These are phyloP conservation scores for Argentina silus DNA, from an alignment of 2,797 vertebrate species.

Conservation along the genomic window DNA sequence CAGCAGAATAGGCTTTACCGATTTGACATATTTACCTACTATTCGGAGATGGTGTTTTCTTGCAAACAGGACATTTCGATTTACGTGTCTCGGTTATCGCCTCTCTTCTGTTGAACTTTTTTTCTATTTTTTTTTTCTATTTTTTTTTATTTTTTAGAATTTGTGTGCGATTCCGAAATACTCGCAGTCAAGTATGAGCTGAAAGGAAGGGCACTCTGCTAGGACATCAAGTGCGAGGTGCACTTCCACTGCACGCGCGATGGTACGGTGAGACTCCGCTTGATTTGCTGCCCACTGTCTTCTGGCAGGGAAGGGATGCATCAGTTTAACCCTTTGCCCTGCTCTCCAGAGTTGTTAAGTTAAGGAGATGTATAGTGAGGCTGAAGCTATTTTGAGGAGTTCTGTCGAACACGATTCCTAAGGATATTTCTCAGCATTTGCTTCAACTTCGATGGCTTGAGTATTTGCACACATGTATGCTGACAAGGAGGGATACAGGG, in stretches of 20 bases:
- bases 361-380: conserved; percentile 54
- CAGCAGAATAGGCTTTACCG: neutral
- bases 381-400: conserved; percentile 53
- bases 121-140: too few relatives aligned
- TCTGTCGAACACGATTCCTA: conserved; percentile 56
- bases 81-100: neutral
- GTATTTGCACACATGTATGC: conserved; percentile 73
- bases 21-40: neutral
- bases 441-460: conserved; percentile 76
- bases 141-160: too few relatives aligned
- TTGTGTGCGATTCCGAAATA: conserved; percentile 48
- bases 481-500: conserved; percentile 72
- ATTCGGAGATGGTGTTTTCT: neutral
- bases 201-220: conserved; percentile 53
- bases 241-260: conserved; percentile 33
- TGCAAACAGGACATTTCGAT: neutral
- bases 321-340: conserved; percentile 70
- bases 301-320: conserved; percentile 66
- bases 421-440: conserved; percentile 51
- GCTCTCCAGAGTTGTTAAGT: conserved; percentile 75
- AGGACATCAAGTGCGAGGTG: conserved; percentile 54
- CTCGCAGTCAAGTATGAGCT: conserved; percentile 64
- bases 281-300: conserved; percentile 65
- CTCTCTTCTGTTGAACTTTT: conserved; percentile 9
- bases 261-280: conserved; percentile 55